Base-by-base conservation (phyloP, 2,113 vertebrate genomes). In the Tamias sibiricus region DNA sequence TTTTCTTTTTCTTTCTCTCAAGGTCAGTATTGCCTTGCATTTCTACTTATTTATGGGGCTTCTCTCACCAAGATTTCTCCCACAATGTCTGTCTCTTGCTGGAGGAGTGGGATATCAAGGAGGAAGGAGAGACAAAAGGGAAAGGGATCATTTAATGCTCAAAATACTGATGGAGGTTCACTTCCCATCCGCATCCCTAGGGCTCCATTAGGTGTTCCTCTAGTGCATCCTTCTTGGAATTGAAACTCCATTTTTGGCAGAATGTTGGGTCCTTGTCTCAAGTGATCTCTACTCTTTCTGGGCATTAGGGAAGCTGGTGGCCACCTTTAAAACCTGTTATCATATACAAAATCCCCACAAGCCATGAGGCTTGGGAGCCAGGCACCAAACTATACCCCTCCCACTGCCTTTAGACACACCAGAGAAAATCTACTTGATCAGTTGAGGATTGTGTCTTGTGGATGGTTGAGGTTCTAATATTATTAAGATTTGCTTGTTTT, bases 81-180 rank as follows among this genome's bases (percentile, higher is more conserved):
- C 30, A 8, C 49, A 32, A 10, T 17, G 3, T 54, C 47, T 79
- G 26, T 91, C 12, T 59, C 77, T 82, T 47, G 37, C 4, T 57
- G 28, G 87, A 57, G 14, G 19, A 12, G 20, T 54, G 49, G 30
- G 22, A 71, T 2, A 8, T 28, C 59, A 52, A 40, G 26, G 8
- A 62, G 32, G n/a, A 42, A 81, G 6, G 16, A 71, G 52, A 20
- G 14, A 57, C n/a, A 30, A 59, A 62, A 54, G 16, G n/a, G 26
- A 5, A 24, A 17, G 4, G 24, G 32, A 13, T n/a, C 6, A 49
- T 35, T 32, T 14, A 19, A 19, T 44, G 26, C 22, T 72, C 16
- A 66, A 59, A 59, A 68, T 1, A 3, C 7, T 40, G 40, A 9
- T 1, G 24, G 11, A 0, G 1, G 0, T 62, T 54, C 19, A 3